Percentiles rank a stretch among this genome's conserved stretches.
Conservation (phyloP, 2,888 invertebrate species). For the Pachycephus smyrnensis region DNA sequence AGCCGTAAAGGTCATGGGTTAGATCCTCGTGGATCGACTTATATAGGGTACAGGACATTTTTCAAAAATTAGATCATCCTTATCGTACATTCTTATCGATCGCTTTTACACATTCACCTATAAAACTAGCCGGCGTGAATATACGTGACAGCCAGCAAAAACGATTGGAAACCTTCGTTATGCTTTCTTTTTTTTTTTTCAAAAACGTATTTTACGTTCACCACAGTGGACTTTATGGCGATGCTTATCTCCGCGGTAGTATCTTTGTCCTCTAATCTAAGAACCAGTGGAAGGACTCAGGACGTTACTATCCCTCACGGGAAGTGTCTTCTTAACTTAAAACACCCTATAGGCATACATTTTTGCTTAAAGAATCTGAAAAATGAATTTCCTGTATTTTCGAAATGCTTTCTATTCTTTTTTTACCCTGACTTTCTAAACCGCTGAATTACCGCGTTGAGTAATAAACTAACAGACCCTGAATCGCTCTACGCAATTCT, state of each 20-base stretch:
- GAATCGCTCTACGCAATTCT: background rate
- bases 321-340: background rate
- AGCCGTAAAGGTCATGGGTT: background rate
- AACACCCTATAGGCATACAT: background rate
- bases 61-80: background rate
- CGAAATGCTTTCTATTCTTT: too few species aligned
- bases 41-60: background rate
- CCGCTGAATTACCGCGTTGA: background rate
- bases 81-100: background rate
- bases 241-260: background rate
- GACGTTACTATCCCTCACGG: background rate
- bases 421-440: too few species aligned
- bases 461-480: background rate
- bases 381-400: background rate
- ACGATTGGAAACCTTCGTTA: background rate
- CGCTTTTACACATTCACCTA: background rate
- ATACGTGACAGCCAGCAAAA: background rate
- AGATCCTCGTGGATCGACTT: background rate
- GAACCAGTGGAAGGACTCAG: background rate
- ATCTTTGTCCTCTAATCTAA: background rate
- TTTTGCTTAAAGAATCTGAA: background rate
- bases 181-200: background rate
- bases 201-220: background rate
- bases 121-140: background rate
- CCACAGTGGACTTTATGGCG: background rate